Conservation (phyloP, 1,140 invertebrate species). For the Ostrea edulis region DNA sequence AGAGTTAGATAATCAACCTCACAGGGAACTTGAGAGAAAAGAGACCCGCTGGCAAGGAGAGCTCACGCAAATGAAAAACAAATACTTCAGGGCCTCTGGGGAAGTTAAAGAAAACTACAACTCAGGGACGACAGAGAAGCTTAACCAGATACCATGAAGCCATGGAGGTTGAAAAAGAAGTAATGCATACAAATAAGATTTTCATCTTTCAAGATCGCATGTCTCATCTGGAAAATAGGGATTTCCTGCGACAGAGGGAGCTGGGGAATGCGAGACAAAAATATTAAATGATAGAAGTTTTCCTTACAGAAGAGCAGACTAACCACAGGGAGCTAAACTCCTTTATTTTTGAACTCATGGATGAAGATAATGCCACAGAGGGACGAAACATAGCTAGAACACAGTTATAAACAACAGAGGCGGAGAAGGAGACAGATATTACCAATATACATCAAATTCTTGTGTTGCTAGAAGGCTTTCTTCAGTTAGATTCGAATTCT, state of each 20-base stretch:
- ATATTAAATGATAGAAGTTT: conserved; percentile 46
- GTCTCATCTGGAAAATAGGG: conserved; percentile 44
- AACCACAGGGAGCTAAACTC: conserved; percentile 50
- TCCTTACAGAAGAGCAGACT: conserved; percentile 54
- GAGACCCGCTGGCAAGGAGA: too few relatives aligned
- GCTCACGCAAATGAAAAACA: too few relatives aligned
- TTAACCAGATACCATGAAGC: conserved; percentile 49
- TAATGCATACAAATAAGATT: conserved; percentile 55
- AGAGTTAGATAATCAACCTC: too few relatives aligned
- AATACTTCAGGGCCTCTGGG: conserved; percentile 58
- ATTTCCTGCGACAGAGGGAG: conserved; percentile 45
- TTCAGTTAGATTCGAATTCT: too few relatives aligned
- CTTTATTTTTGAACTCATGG: conserved; percentile 26
- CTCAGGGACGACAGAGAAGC: conserved; percentile 54
- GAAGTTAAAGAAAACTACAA: conserved; percentile 59
- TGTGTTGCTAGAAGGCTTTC: too few relatives aligned
- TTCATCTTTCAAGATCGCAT: conserved; percentile 59
- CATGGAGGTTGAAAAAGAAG: conserved; percentile 63
- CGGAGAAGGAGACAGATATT: too few relatives aligned
- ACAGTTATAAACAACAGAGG: conserved; percentile 36
- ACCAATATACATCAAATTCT: too few relatives aligned
- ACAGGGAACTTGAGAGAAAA: too few relatives aligned
- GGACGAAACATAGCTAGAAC: conserved; percentile 27
- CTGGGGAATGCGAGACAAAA: conserved; percentile 26
- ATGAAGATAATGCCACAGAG: neutral